Evolutionary conservation across 23 tunicate genomes (phyloP).

Genomic region (Halocynthia roretzi): DNA sequence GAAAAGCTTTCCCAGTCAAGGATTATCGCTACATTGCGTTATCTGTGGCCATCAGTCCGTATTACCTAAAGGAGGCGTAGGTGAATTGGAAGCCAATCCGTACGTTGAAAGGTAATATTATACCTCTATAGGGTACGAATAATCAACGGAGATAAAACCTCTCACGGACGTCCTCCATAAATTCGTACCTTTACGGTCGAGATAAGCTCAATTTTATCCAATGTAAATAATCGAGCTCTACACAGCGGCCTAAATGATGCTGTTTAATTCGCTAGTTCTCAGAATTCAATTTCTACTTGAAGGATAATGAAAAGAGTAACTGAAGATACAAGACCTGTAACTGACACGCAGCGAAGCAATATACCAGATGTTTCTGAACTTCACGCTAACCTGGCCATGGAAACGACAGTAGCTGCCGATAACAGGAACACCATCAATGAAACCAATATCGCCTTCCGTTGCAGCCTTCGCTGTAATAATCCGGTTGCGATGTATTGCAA

Average conservation of each 20-base stretch:
- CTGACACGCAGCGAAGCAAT: neutral
- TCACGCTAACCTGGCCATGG: slow-evolving; percentile 1
- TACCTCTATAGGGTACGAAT: no score
- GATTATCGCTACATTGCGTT: slow-evolving; percentile 9
- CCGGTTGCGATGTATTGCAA: slow-evolving; percentile 22
- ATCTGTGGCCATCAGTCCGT: slow-evolving; percentile 15
- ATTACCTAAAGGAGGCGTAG: slow-evolving; percentile 1
- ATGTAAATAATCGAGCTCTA: no score
- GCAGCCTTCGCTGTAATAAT: slow-evolving; percentile 2
- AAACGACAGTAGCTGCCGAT: neutral
- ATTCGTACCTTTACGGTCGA: neutral
- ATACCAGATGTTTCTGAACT: slow-evolving; percentile 6
- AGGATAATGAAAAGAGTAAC: slow-evolving; percentile 1
- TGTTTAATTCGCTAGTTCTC: neutral
- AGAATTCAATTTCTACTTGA: neutral
- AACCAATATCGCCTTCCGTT: neutral
- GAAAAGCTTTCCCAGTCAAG: neutral
- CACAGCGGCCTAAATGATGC: neutral
- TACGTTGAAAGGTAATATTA: slow-evolving; percentile 5
- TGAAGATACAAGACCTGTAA: neutral
- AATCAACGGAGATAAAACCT: neutral
- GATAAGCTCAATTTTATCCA: no score
- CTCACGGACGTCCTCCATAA: neutral
- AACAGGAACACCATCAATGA: neutral
- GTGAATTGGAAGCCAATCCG: neutral